Percentiles rank a stretch among this genome's conserved stretches.
These are phyloP conservation scores for Pollachius pollachius DNA, from an alignment of 2,113 vertebrate species.

Conservation along the genomic window DNA sequence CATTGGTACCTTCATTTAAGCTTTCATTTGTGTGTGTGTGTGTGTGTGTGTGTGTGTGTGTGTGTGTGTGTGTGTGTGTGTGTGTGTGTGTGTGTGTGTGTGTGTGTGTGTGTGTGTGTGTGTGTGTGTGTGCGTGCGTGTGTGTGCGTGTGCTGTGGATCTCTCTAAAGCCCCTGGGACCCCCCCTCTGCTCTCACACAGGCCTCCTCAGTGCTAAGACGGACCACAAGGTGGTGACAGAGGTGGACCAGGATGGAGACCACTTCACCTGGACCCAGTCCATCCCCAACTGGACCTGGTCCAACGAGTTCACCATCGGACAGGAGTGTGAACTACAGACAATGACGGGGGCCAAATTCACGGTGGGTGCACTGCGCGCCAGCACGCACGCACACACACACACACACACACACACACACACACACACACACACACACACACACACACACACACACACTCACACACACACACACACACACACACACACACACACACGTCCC, in stretches of 20 bases:
- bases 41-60: not conserved
- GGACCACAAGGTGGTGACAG: constrained; percentile 79
- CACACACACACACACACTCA: too few species aligned
- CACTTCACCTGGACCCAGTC: constrained; percentile 82
- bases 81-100: not conserved
- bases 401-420: too few species aligned
- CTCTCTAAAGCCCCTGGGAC: too few species aligned
- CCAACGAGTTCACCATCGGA: constrained; percentile 78
- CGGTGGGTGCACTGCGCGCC: constrained; percentile 64
- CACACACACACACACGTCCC: too few species aligned
- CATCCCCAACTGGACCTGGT: constrained; percentile 70
- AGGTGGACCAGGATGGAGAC: constrained; percentile 82
- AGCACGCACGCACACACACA: too few species aligned
- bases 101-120: too few species aligned
- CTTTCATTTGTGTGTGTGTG: too few species aligned
- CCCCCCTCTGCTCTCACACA: constrained; percentile 32
- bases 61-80: not conserved
- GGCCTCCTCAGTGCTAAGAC: constrained; percentile 78
- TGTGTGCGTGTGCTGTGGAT: too few species aligned
- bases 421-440: too few species aligned
- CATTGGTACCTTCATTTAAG: constrained; percentile 53
- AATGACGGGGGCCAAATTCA: constrained; percentile 79
- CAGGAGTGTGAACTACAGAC: constrained; percentile 81
- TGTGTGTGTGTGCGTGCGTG: too few species aligned
- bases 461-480: too few species aligned